phyloP scores from a whole-genome alignment of 2,888 invertebrate genomes.

The Xestoiulus laeticollis region DNA sequence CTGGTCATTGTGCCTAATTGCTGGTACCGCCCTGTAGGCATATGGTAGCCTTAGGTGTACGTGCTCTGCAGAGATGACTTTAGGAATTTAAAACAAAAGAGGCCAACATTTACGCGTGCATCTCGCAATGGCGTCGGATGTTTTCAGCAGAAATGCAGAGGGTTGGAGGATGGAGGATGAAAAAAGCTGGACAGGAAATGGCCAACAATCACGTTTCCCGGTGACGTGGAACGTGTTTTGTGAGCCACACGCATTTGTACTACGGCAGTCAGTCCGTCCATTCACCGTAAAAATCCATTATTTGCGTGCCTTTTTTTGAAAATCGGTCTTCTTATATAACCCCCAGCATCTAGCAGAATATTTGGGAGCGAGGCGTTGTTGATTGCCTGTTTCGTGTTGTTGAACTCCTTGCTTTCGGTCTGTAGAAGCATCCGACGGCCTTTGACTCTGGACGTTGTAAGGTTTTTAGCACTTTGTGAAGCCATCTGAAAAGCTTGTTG shows the following conservation, averaged over 20 bases:
- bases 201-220: constrained; percentile 36
- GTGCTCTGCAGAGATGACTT: constrained; percentile 18
- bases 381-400: not conserved
- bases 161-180: not conserved
- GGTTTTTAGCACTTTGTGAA: not conserved
- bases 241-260: constrained; percentile 21
- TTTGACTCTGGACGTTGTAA: not conserved
- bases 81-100: constrained; percentile 34
- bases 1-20: constrained; percentile 38
- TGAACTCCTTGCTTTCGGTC: not conserved
- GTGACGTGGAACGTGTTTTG: constrained; percentile 43
- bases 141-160: not conserved
- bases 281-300: constrained; percentile 38
- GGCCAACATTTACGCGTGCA: not conserved
- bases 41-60: not conserved
- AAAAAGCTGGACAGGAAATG: constrained; percentile 21
- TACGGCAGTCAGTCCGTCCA: constrained; percentile 25
- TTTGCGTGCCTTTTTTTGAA: constrained; percentile 40
- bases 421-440: not conserved
- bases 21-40: constrained; percentile 13
- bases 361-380: not conserved
- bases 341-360: not conserved
- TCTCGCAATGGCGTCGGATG: not conserved
- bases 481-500: not conserved
- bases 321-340: constrained; percentile 1